Base-by-base conservation (phyloP, 2,113 vertebrate species). In the Siphamia tubifer region DNA sequence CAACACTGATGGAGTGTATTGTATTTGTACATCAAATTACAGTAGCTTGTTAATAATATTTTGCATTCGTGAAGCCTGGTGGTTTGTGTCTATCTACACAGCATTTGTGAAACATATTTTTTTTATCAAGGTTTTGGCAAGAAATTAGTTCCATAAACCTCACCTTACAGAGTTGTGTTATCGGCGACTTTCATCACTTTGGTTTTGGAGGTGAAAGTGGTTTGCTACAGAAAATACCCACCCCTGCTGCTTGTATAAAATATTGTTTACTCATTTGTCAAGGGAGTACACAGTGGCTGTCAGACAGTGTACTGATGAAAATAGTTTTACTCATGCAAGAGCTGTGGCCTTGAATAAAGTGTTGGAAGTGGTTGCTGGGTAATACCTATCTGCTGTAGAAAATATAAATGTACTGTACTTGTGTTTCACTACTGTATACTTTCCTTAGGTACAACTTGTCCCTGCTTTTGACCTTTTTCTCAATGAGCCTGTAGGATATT, bases 241-340 rank as follows among this genome's bases (percentile, higher is more conserved):
- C 47, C 9, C 11, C 52, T 20, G 0, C 44, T 30, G 3, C 56
- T 57, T 42, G 61, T 48, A 16, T 25, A 49, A 66, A 36, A 34
- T 34, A 53, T 60, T 68, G 72, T 81, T 73, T 34, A 62, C 43
- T 68, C 61, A 49, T 80, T 75, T 51, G 11, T 84, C 73, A 66
- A 20, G 15, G 40, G 64, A 15, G 25, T 1, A 39, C 45, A n/a
- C 38, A 3, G 30, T 3, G 28, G 64, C 42, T 25, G 54, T 47
- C 54, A 61, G 57, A 81, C 61, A 61, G 52, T 5, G 2, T 17
- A 64, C 82, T 73, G 75, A 80, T 75, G 68, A 65, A 70, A 79
- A 74, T 12, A 40, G 9, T 62, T 66, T 58, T 32, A 45, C 11
- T 61, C 54, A 49, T 53, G 28, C 32, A 25, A 52, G 56, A 42